Percentiles rank a stretch among this genome's conserved stretches.
phyloP scores from a whole-genome alignment of 2,113 vertebrate species.

The Ammodytes dubius region DNA sequence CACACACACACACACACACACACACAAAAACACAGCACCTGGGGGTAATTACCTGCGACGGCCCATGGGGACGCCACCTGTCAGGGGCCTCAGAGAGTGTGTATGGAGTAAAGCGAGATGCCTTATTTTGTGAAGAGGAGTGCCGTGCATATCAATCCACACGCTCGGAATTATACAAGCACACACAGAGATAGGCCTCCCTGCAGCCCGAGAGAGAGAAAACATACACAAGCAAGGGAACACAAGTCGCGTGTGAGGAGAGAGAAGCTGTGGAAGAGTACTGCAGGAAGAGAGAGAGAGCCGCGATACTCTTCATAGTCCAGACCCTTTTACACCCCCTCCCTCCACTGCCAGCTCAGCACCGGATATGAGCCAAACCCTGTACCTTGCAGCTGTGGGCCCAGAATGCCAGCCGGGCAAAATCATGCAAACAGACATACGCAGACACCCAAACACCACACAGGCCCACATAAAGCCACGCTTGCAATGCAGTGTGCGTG shows the following conservation, averaged over 20 bases:
- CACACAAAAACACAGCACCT: conserved; percentile 25
- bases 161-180: conserved; percentile 18
- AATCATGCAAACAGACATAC: conserved; percentile 53
- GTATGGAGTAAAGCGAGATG: conserved; percentile 30
- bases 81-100: conserved; percentile 14
- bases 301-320: conserved; percentile 44
- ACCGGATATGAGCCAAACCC: conserved; percentile 67
- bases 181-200: conserved; percentile 2
- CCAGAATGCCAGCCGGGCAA: conserved; percentile 61
- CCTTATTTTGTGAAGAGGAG: conserved; percentile 23
- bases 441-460: conserved; percentile 51
- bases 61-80: conserved; percentile 41
- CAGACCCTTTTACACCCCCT: conserved; percentile 55
- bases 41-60: conserved; percentile 63
- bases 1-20: too few species aligned
- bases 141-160: not conserved
- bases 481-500: conserved; percentile 37
- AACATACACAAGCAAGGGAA: conserved; percentile 25
- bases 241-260: conserved; percentile 6
- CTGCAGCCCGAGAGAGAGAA: conserved; percentile 6
- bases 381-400: conserved; percentile 64
- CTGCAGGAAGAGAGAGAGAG: conserved; percentile 55
- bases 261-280: conserved; percentile 43
- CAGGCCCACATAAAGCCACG: conserved; percentile 11
- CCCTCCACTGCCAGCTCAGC: conserved; percentile 66